A percentile compares a stretch with the other conserved stretches of the same genome.
Conservation (phyloP, 2,888 invertebrate species). For the Melikaiella ostensackeni region DNA sequence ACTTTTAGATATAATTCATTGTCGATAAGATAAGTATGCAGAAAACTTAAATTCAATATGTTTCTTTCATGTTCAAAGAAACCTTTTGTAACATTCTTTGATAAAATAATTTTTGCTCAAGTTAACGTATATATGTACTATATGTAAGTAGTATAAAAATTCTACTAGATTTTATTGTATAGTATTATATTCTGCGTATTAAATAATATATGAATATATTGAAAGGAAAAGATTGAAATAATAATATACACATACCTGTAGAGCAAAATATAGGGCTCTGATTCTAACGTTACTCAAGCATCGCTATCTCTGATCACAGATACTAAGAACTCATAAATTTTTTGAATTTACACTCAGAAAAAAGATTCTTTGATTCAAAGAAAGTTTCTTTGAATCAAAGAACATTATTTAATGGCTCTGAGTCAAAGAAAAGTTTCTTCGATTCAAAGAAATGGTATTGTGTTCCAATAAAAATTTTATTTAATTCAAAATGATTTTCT, state of each 20-base stretch:
- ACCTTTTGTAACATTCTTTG: background rate
- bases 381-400: too few species aligned
- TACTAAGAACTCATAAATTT: too few species aligned
- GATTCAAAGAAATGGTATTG: too few species aligned
- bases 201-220: background rate
- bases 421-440: too few species aligned
- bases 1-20: background rate
- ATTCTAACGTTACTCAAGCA: too few species aligned
- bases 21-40: background rate
- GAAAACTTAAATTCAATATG: background rate
- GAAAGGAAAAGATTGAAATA: background rate
- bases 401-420: too few species aligned
- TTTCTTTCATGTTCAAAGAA: background rate
- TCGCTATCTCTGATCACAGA: too few species aligned
- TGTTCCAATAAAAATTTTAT: too few species aligned
- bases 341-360: too few species aligned
- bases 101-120: background rate
- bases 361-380: too few species aligned
- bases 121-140: background rate
- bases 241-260: background rate
- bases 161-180: background rate
- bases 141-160: background rate
- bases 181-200: background rate
- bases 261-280: too few species aligned
- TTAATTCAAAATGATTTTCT: too few species aligned